Conservation (phyloP, 2,888 invertebrate genomes). For the Pomacea canaliculata region DNA sequence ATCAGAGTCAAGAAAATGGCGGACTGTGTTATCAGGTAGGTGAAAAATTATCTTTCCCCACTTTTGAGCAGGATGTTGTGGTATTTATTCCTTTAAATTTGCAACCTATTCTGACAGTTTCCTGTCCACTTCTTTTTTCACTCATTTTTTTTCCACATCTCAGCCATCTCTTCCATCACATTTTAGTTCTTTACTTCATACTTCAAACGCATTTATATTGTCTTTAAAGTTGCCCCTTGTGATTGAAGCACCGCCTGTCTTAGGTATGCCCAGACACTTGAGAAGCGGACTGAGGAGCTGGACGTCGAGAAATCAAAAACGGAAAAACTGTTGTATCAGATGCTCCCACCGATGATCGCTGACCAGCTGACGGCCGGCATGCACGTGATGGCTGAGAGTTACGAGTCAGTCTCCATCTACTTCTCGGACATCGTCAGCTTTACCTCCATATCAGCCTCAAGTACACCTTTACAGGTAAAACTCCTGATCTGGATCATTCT, state of each 20-base stretch:
- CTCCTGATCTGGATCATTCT: neutral
- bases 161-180: too few species aligned
- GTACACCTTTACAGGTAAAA: constrained; percentile 39
- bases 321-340: constrained; percentile 57
- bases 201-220: too few species aligned
- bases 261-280: constrained; percentile 39
- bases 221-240: too few species aligned
- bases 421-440: constrained; percentile 49
- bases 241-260: too few species aligned
- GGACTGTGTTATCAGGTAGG: constrained; percentile 20
- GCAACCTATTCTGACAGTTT: too few species aligned
- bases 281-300: constrained; percentile 48
- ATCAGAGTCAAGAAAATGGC: constrained; percentile 17
- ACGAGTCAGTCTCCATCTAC: constrained; percentile 41
- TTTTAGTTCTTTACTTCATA: too few species aligned
- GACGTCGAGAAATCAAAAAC: constrained; percentile 58
- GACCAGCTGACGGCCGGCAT: constrained; percentile 40
- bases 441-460: constrained; percentile 40
- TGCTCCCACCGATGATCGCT: constrained; percentile 57
- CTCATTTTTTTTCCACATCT: too few species aligned
- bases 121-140: too few species aligned
- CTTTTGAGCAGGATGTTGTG: too few species aligned
- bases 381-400: constrained; percentile 39
- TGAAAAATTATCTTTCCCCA: neutral
- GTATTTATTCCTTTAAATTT: too few species aligned